These are phyloP conservation scores for Brachyrhaphis roseni DNA, from an alignment of 2,797 vertebrate species.

Conservation along the genomic window DNA sequence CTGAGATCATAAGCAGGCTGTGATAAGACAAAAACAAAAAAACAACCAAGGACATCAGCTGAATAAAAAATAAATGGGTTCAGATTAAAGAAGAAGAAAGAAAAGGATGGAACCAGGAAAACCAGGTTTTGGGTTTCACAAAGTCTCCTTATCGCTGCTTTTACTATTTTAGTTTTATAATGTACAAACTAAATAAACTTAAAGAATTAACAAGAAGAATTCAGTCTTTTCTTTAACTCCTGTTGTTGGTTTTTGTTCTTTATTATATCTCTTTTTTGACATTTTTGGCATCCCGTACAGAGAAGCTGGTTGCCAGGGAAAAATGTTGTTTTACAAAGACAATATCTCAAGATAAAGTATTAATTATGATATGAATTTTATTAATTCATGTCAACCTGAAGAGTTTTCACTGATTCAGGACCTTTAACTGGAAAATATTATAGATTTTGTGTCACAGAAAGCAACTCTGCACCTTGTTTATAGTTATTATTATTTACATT, in stretches of 20 bases:
- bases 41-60: background rate
- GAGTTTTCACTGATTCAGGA: background rate
- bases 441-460: background rate
- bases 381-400: background rate
- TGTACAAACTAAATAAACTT: background rate
- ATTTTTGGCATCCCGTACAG: background rate
- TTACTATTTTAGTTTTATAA: background rate
- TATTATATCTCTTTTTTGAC: background rate
- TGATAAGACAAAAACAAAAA: slow-evolving; percentile 6
- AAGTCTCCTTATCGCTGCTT: background rate
- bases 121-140: background rate
- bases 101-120: background rate
- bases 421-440: background rate
- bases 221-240: background rate
- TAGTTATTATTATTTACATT: background rate
- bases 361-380: background rate
- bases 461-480: background rate
- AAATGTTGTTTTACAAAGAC: background rate
- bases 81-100: background rate
- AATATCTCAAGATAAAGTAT: background rate
- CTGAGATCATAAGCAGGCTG: slow-evolving; percentile 1
- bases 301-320: background rate
- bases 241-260: background rate
- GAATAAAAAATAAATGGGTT: background rate
- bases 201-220: background rate